Conservation (phyloP, 92 coral and sea anemone species). For the Epizoanthus scotinus region DNA sequence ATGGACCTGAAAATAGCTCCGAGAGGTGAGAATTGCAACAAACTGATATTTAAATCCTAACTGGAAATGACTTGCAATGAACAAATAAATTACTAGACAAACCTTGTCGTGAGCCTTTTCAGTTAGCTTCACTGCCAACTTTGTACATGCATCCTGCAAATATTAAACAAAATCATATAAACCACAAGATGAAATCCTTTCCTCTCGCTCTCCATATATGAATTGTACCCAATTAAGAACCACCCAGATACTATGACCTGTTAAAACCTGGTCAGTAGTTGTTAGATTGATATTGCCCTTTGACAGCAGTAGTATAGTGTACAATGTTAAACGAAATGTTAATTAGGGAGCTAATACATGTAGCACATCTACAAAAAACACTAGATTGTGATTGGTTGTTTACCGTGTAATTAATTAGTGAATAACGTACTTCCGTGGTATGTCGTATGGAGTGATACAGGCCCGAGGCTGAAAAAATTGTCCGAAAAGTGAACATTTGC, state of each 20-base stretch:
- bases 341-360: not conserved
- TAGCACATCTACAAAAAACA: no score
- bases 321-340: not conserved
- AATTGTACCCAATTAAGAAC: no score
- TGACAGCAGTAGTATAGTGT: not conserved
- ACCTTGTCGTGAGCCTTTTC: slow-evolving; percentile 96
- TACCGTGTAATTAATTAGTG: no score
- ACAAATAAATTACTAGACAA: not conserved
- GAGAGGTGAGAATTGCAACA: not conserved
- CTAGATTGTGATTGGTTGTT: no score
- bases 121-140: slow-evolving; percentile 73
- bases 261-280: no score
- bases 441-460: no score
- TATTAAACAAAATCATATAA: not conserved
- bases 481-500: no score
- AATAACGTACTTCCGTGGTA: no score
- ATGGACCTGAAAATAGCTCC: not conserved
- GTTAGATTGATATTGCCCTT: no score
- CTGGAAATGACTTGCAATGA: not conserved
- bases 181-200: not conserved
- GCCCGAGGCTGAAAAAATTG: no score
- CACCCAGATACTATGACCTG: no score
- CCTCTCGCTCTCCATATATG: no score
- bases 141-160: slow-evolving; percentile 52
- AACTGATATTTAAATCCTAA: not conserved